Conservation (phyloP, 2,888 invertebrate genomes). For the Plebejus melissa region DNA sequence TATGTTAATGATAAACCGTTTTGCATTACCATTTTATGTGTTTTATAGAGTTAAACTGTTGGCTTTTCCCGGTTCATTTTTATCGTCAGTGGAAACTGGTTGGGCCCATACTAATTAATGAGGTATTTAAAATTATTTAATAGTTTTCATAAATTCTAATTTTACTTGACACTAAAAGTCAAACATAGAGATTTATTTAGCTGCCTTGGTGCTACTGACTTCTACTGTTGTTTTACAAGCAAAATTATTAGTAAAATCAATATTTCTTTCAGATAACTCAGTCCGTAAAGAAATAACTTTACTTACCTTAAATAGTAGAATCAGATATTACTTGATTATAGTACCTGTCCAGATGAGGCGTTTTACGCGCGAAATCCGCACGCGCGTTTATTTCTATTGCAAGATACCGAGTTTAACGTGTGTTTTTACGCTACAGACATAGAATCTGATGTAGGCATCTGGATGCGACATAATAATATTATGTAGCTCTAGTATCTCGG, state of each 20-base stretch:
- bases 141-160: slow-evolving; percentile 10
- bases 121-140: slow-evolving; percentile 8
- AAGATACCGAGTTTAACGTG: too few relatives aligned
- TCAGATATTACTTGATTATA: too few relatives aligned
- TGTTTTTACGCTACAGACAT: too few relatives aligned
- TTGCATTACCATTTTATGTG: neutral
- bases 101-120: neutral
- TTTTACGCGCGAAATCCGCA: too few relatives aligned
- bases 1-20: neutral
- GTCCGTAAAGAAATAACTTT: too few relatives aligned
- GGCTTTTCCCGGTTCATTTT: neutral
- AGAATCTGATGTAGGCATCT: too few relatives aligned
- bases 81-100: neutral
- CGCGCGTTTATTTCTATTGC: too few relatives aligned
- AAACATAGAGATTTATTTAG: neutral
- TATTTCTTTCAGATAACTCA: neutral
- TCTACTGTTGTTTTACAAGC: neutral
- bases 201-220: neutral
- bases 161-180: slow-evolving; percentile 3
- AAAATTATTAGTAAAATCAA: neutral
- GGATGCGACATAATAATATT: neutral
- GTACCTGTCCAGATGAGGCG: too few relatives aligned
- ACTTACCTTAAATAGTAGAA: neutral
- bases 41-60: neutral
- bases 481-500: too few relatives aligned